Conservation (phyloP, 2,113 vertebrate genomes). For the Columba janthina region DNA sequence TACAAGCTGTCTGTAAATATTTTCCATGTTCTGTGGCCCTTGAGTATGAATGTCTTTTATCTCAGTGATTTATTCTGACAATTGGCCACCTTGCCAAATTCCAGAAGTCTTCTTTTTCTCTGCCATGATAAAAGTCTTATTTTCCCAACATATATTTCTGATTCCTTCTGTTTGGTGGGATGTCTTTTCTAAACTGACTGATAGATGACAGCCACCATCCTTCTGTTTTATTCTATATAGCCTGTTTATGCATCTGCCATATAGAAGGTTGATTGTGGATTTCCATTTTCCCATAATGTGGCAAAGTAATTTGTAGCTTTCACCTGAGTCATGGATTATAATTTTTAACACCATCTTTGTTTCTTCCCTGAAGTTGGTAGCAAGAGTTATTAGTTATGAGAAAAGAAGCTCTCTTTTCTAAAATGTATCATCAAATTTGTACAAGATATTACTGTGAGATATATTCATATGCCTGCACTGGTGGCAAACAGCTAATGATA, state of each 20-base stretch:
- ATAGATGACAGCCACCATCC: background rate
- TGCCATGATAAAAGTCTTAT: background rate
- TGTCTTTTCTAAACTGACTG: background rate
- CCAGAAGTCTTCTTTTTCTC: background rate
- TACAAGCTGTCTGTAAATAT: background rate
- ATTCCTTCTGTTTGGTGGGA: background rate
- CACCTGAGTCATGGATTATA: background rate
- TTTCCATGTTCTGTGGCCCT: background rate
- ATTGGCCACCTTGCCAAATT: background rate
- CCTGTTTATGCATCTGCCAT: background rate
- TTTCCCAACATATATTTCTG: background rate
- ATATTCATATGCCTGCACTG: background rate
- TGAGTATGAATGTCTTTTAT: background rate
- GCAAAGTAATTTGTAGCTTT: background rate
- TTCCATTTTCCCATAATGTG: background rate
- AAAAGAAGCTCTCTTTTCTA: background rate
- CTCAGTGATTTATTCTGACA: background rate
- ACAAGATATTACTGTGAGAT: background rate
- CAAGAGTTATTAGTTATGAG: background rate
- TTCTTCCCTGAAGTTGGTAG: background rate
- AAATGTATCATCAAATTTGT: conserved; percentile 6
- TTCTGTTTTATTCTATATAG: background rate
- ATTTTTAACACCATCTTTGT: conserved; percentile 3
- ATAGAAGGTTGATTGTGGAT: background rate
- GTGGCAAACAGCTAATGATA: background rate